phyloP scores from a whole-genome alignment of 1,140 invertebrate species.

The Subanguina moxae region DNA sequence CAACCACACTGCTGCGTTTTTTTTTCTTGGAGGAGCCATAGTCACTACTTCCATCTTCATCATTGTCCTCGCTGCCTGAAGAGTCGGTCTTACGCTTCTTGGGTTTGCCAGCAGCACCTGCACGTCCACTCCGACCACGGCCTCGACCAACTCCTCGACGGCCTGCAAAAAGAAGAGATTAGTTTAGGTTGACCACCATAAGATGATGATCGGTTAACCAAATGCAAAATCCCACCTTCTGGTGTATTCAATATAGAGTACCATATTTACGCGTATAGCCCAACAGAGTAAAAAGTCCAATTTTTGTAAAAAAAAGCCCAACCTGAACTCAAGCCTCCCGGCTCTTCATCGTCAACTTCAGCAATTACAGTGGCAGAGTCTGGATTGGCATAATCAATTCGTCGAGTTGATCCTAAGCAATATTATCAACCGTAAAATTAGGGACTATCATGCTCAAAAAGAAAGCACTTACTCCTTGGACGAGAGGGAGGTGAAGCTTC shows the following conservation, averaged over 20 bases:
- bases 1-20: not conserved
- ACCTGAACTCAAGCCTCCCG: constrained; percentile 3
- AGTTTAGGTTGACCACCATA: too few relatives aligned
- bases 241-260: too few relatives aligned
- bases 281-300: too few relatives aligned
- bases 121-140: constrained; percentile 10
- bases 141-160: constrained; percentile 19
- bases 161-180: too few relatives aligned
- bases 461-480: not conserved
- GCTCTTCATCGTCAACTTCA: constrained; percentile 44
- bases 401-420: too few relatives aligned
- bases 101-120: constrained; percentile 6
- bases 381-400: constrained; percentile 3
- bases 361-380: constrained; percentile 23
- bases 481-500: constrained; percentile 3
- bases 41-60: constrained; percentile 24
- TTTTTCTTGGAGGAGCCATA: constrained; percentile 24
- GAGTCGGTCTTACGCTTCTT: constrained; percentile 28
- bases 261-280: too few relatives aligned
- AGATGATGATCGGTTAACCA: not conserved
- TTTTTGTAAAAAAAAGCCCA: too few relatives aligned
- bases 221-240: not conserved
- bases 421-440: too few relatives aligned
- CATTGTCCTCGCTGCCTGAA: constrained; percentile 24
- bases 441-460: too few relatives aligned